Evolutionary conservation across 2,797 vertebrate species (phyloP).

Genomic region (Labeo calbasu): DNA sequence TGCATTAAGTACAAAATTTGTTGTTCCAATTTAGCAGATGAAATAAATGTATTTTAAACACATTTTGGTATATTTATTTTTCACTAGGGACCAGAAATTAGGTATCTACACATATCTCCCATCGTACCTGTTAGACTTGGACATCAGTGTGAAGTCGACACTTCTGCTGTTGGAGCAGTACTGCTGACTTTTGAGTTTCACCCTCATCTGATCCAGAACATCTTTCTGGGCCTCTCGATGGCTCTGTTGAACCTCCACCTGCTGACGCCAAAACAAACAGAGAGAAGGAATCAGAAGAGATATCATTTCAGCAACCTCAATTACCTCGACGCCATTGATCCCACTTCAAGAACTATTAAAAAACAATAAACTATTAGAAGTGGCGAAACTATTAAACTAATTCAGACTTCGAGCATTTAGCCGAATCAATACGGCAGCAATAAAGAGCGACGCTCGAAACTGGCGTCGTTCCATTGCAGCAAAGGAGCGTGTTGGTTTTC

Average conservation of each 20-base stretch:
- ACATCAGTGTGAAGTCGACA: constrained; percentile 82
- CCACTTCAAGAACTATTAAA: constrained; percentile 35
- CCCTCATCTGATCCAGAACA: constrained; percentile 90
- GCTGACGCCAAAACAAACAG: constrained; percentile 44
- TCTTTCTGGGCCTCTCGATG: constrained; percentile 87
- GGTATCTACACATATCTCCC: background rate
- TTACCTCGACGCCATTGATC: constrained; percentile 16
- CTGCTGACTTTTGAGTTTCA: constrained; percentile 86
- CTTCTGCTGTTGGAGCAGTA: constrained; percentile 81
- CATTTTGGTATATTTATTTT: too few species aligned
- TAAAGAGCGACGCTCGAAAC: constrained; percentile 21
- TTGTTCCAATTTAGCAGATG: too few species aligned
- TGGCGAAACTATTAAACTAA: constrained; percentile 29
- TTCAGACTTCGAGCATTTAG: constrained; percentile 24
- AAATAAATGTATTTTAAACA: too few species aligned
- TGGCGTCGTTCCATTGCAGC: constrained; percentile 2
- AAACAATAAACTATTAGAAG: constrained; percentile 32
- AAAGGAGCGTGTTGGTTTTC: constrained; percentile 8
- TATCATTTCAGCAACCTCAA: constrained; percentile 7
- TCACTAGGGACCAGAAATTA: background rate
- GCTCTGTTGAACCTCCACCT: constrained; percentile 83
- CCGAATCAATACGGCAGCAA: constrained; percentile 32
- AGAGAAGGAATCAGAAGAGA: constrained; percentile 18
- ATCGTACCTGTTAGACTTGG: constrained; percentile 87
- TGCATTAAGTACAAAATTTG: too few species aligned